Evolutionary conservation across 53 echinoderm and acorn worm species (phyloP).

Genomic region (Actinopyga echinites): DNA sequence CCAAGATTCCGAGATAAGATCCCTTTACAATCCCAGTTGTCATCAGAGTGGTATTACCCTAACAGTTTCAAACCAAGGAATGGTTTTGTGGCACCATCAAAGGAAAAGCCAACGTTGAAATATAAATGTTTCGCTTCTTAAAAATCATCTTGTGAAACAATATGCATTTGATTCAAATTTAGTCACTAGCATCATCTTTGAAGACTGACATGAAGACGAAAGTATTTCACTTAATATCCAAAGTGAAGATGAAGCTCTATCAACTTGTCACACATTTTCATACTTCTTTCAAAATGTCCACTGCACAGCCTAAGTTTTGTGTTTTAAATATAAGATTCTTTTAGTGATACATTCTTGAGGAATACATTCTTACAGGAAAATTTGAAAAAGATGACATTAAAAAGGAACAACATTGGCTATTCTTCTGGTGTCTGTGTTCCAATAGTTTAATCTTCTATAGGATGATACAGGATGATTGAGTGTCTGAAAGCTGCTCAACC

Average conservation of each 20-base stretch:
- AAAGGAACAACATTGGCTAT: neutral
- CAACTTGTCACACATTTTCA: too few species aligned
- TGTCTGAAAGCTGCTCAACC: neutral
- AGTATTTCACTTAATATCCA: too few species aligned
- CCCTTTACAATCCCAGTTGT: conserved; percentile 5
- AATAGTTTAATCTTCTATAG: neutral
- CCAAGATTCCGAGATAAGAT: neutral
- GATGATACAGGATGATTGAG: neutral
- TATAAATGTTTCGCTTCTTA: neutral
- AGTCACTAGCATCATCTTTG: too few species aligned
- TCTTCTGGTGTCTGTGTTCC: neutral
- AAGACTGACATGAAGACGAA: too few species aligned
- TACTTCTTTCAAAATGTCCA: too few species aligned
- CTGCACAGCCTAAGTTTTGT: too few species aligned
- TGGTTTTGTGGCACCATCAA: neutral
- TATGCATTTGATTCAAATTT: neutral
- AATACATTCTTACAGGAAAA: too few species aligned
- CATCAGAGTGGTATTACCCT: conserved; percentile 4
- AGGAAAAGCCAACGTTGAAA: neutral
- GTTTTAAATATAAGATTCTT: too few species aligned
- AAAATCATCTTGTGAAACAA: neutral
- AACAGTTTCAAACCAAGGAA: neutral
- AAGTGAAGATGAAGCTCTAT: too few species aligned
- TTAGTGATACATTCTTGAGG: too few species aligned
- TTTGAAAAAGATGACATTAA: too few species aligned